phyloP scores from a whole-genome alignment of 1,140 invertebrate genomes.

The Adelges cooleyi region DNA sequence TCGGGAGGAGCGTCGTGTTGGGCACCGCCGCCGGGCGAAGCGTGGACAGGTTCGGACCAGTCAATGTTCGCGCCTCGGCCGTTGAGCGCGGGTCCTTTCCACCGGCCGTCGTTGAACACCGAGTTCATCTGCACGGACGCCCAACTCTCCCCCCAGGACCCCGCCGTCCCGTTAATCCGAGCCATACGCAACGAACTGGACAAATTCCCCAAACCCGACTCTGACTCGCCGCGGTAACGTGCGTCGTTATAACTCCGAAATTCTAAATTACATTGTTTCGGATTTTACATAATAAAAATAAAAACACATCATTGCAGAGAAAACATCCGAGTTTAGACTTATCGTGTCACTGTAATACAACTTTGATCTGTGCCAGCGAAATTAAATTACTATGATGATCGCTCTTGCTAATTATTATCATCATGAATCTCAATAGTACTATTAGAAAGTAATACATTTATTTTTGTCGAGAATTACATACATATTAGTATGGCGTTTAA shows the following conservation, averaged over 20 bases:
- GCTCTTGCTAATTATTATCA: too few relatives aligned
- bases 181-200: conserved; percentile 51
- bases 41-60: conserved; percentile 19
- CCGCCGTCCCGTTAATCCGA: conserved; percentile 50
- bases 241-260: background rate
- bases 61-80: conserved; percentile 37
- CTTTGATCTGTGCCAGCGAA: too few relatives aligned
- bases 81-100: conserved; percentile 49
- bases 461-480: too few relatives aligned
- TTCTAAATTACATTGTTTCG: too few relatives aligned
- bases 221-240: conserved; percentile 5
- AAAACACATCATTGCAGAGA: too few relatives aligned
- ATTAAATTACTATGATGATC: too few relatives aligned
- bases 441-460: too few relatives aligned
- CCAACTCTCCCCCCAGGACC: conserved; percentile 43
- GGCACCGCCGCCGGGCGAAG: conserved; percentile 11
- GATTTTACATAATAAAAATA: too few relatives aligned
- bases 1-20: background rate
- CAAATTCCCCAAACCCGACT: conserved; percentile 39
- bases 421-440: too few relatives aligned
- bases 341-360: too few relatives aligned
- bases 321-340: too few relatives aligned
- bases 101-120: conserved; percentile 42
- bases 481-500: too few relatives aligned
- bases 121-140: conserved; percentile 42